These are phyloP conservation scores for Peromyscus aztecus DNA, from an alignment of 2,797 vertebrate species.

Conservation along the genomic window DNA sequence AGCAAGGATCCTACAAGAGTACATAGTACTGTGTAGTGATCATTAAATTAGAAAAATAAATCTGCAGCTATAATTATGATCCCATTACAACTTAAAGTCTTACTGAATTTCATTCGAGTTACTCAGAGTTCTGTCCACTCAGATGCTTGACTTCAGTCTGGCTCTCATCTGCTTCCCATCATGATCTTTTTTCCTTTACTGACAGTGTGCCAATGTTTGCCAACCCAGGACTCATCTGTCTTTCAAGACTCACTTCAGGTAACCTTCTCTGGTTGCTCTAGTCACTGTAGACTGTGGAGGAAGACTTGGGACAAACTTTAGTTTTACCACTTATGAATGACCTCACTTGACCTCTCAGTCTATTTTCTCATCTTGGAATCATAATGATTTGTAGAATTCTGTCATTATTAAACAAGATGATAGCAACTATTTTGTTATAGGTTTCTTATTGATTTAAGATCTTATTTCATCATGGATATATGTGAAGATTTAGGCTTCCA, in stretches of 20 bases:
- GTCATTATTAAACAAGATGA: not conserved
- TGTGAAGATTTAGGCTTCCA: too few species aligned
- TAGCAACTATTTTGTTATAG: not conserved
- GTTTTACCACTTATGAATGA: not conserved
- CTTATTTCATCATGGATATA: too few species aligned
- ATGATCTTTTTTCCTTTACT: not conserved
- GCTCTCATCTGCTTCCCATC: not conserved
- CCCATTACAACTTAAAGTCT: not conserved
- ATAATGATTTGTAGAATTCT: slow-evolving; percentile 8
- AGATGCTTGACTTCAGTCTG: not conserved
- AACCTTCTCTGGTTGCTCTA: not conserved
- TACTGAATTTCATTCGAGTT: not conserved
- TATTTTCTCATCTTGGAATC: slow-evolving; percentile 44
- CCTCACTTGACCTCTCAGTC: not conserved
- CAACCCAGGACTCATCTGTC: not conserved
- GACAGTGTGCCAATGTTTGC: not conserved
- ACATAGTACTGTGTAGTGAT: not conserved
- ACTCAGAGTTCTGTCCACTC: not conserved
- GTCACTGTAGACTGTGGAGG: not conserved
- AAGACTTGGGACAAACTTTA: not conserved
- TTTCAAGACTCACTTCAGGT: not conserved
- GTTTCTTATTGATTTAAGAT: not conserved
- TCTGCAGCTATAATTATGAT: slow-evolving; percentile 1
- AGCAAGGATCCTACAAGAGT: not conserved
- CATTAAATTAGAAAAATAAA: slow-evolving; percentile 14